Conservation (phyloP, 2,113 vertebrate genomes). For the Vulpes vulpes region DNA sequence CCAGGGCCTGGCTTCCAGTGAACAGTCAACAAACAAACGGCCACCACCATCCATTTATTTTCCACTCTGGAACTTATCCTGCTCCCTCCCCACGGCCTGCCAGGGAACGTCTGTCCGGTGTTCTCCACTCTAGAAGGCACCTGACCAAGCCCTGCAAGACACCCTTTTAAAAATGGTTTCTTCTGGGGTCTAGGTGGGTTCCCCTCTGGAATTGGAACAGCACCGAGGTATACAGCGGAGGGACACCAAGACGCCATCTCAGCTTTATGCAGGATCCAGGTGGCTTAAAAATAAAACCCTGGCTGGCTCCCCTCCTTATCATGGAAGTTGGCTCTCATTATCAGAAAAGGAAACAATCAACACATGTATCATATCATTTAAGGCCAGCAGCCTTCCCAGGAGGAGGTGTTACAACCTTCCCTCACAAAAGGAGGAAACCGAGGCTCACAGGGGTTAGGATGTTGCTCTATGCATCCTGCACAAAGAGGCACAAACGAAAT, state of each 20-base stretch:
- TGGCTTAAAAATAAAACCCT: neutral
- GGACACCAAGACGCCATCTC: neutral
- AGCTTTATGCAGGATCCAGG: neutral
- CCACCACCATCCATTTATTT: neutral
- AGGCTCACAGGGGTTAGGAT: neutral
- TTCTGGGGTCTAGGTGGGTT: neutral
- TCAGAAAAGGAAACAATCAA: neutral
- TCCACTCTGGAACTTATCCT: neutral
- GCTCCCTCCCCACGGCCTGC: neutral
- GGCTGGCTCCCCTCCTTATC: neutral
- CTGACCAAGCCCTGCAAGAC: neutral
- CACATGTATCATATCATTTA: neutral
- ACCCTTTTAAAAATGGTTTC: neutral
- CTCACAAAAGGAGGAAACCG: neutral
- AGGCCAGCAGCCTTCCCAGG: constrained; percentile 30
- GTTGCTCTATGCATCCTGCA: neutral
- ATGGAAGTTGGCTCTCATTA: neutral
- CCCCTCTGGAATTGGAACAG: neutral
- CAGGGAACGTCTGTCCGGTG: accelerated
- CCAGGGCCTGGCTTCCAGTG: neutral
- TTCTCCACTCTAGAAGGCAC: neutral
- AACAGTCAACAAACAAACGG: neutral
- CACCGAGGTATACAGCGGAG: neutral
- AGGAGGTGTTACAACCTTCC: neutral
- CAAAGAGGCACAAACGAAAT: neutral